Base-by-base conservation (phyloP, 2,797 vertebrate genomes). In the Acrocephalus scirpaceus region DNA sequence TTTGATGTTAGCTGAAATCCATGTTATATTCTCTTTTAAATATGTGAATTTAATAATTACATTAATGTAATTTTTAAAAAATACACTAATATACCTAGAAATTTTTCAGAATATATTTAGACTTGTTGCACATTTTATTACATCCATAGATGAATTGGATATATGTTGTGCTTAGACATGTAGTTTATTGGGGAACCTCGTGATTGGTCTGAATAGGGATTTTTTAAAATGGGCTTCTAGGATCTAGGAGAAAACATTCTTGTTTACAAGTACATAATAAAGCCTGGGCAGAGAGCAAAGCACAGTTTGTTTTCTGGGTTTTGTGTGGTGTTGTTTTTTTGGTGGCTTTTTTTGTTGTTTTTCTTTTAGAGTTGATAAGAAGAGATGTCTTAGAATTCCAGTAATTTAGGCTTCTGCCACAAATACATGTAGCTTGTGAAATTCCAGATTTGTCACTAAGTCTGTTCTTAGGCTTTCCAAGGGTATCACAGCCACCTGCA, bases 131-230 rank as follows among this genome's bases (percentile, higher is more conserved):
- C 6, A 56, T 70, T 19, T 53, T n/a, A 10, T 32, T 1, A 48
- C 70, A 5, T 15, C 27, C 3, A 2, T 27, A 3, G 19, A 9
- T 26, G 12, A 74, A 51, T 6, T 5, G 1, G 22, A 5, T 70
- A 36, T 16, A 7, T 3, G 1, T 47, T 38, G 20, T 66, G 21
- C 7, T 82, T 92, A 57, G 54, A 36, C 9, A 5, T 22, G 6
- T 34, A 61, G 25, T 50, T 74, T 64, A 32, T 27, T 84, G 29
- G 20, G 18, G 16, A 84, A 38, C 11, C 10, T 26, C 5, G 7
- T 21, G 16, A 50, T 4, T 61, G 14, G 23, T 12, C 56, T 75
- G n/a, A n/a, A 25, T 20, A 57, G 50, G 25, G 15, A 71, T 10
- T 60, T 70, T 10, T 48, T 4, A 14, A 65, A 87, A 29, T 38